Conservation (phyloP, 2,797 vertebrate species). For the Huso huso region DNA sequence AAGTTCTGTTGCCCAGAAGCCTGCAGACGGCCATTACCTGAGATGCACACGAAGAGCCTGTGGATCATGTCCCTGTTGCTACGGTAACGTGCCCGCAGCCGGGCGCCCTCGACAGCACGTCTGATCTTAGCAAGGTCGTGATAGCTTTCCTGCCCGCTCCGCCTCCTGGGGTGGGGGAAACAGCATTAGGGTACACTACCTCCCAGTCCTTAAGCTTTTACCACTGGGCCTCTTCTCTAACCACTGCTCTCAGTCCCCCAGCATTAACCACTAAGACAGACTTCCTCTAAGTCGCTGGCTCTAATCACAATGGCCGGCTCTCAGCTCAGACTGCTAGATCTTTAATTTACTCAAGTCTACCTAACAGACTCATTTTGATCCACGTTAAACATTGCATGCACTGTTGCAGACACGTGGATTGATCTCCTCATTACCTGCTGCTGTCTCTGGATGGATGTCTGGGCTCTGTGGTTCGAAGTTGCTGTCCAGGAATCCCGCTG, state of each 20-base stretch:
- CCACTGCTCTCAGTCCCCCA: not conserved
- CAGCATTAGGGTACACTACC: not conserved
- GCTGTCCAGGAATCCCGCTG: constrained; percentile 7
- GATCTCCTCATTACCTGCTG: constrained; percentile 7
- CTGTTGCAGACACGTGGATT: not conserved
- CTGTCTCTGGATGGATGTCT: not conserved
- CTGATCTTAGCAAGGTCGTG: not conserved
- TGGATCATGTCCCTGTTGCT: constrained; percentile 53
- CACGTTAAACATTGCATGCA: not conserved
- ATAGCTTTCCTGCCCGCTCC: not conserved
- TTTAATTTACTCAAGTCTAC: no score
- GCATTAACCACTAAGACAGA: not conserved
- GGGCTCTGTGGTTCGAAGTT: not conserved
- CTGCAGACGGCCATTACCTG: constrained; percentile 29
- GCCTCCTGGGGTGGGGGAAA: not conserved
- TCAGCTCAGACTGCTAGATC: not conserved
- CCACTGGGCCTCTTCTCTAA: not conserved
- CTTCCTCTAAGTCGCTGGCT: not conserved
- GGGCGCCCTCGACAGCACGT: not conserved
- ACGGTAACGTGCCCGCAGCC: constrained; percentile 41
- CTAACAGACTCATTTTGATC: no score
- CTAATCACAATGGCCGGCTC: not conserved
- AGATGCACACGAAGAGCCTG: constrained; percentile 56
- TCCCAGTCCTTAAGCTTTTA: no score
- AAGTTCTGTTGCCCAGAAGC: no score